Conservation (phyloP, 1,140 invertebrate genomes). For the Trachelipus rathkii region DNA sequence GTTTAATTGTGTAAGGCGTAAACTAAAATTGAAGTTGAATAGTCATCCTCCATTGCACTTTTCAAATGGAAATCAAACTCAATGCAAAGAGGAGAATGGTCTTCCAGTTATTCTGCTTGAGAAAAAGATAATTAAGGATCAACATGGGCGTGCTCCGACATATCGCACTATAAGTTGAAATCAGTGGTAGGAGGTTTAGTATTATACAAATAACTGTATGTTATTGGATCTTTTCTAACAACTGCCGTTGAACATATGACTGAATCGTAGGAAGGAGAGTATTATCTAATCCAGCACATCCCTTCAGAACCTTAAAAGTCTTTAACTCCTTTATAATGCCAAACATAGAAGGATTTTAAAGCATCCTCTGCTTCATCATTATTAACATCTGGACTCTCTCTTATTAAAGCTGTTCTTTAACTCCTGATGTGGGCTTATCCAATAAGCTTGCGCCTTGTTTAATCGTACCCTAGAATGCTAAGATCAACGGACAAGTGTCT, state of each 20-base stretch:
- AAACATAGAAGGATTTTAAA: not conserved
- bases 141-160: not conserved
- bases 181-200: not conserved
- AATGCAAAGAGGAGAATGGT: conserved; percentile 4
- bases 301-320: not conserved
- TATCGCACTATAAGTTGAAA: not conserved
- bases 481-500: not conserved
- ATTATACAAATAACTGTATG: not conserved
- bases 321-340: not conserved
- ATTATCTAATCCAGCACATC: not conserved
- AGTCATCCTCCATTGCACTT: not conserved
- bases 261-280: not conserved
- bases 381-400: not conserved
- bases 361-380: not conserved
- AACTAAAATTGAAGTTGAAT: not conserved
- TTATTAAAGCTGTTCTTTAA: not conserved
- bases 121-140: not conserved
- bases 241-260: not conserved
- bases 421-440: not conserved
- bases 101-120: not conserved
- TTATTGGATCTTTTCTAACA: not conserved
- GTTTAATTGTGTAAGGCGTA: not conserved
- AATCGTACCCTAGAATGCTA: not conserved
- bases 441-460: not conserved
- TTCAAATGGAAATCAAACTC: not conserved